Base-by-base conservation (phyloP, 2,113 vertebrate genomes). In the Hippoglossus stenolepis region DNA sequence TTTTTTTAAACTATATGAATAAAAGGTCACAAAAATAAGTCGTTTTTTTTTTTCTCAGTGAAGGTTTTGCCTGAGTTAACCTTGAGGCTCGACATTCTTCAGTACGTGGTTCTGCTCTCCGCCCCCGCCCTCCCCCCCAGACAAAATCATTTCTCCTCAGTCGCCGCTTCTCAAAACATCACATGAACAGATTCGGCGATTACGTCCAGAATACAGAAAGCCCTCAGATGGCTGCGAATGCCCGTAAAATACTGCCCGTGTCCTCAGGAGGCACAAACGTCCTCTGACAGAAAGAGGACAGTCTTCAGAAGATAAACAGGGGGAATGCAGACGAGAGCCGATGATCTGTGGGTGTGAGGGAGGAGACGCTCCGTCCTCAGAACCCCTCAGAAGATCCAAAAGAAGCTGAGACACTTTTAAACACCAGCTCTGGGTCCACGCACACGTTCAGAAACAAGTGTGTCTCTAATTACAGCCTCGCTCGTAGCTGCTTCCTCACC, bases 31-130 rank as follows among this genome's bases (percentile, higher is more conserved):
- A 88, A 85, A 87, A 91, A 86, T 65, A 83, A 58, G 60, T 23
- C 65, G 70, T 79, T 26, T 67, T 26, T 69, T 10, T 40, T 45
- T 38, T 43, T 87, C 83, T 89, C 85, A 56, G 79, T 81, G 79
- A 86, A 56, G 51, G 64, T 6, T 87, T 31, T 68, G 90, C 90
- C 91, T 91, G 93, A 94, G 90, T 89, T 87, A 65, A 79, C 83
- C 86, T 89, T 40, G 77, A 86, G 53, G 77, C 69, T 88, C n/a
- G 0, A 85, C 87, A 83, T 88, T 91, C 87, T 65, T 62, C 45
- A 47, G 45, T 15, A 54, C 64, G 75, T 45, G 56, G 59, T 70
- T 64, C 79, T n/a, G n/a, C n/a, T n/a, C n/a, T n/a, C n/a, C n/a
- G n/a, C 13, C 12, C 8, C 43, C 28, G 2, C 14, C 9, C n/a